Evolutionary conservation across 2,113 vertebrate genomes (phyloP), one percentile per base, ranked within the genome.

Genomic region (Anguilla japonica): DNA sequence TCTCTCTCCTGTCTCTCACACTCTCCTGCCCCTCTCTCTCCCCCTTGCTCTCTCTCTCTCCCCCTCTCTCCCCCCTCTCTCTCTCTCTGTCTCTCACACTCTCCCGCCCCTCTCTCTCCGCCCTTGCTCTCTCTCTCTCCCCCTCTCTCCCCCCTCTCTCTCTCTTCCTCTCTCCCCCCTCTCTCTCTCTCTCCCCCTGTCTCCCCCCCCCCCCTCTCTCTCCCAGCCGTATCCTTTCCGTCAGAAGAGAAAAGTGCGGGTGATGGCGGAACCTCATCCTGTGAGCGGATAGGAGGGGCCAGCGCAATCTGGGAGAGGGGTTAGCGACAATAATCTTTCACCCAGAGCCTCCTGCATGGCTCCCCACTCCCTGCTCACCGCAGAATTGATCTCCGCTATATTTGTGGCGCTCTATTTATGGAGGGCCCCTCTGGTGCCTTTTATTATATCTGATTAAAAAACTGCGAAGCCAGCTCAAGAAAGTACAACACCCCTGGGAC

Each of bases 381-480:
- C 85, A 86, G 84, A 92, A 94, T 94, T 93, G 94, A 94, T 94
- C 89, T 90, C 89, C 43, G 88, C 78, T 86, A 89, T 91, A 88
- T 91, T 90, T 91, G 90, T 90, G 91, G 89, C 89, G 88, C 82
- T 92, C 89, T 92, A 91, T 94, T 94, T 94, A 91, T 87, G 81
- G 81, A 41, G 43, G 85, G 92, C 89, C 92, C 91, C 93, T 26
- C 89, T 82, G 93, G 91, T 92, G 90, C 92, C 91, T 91, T 95
- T 90, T 86, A 82, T 90, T 34, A 90, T 87, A 81, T 78, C 90
- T 92, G 88, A 93, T 93, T 92, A 90, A 95, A 93, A 92, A 91
- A 91, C 92, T 88, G 67, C 89, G 89, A 89, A 90, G 88, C 78
- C 83, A 82, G 18, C 40, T 83, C 67, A 67, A 26, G 84, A 86